A percentile compares a stretch with the other conserved stretches of the same genome.
Evolutionary conservation across 2,797 vertebrate genomes (phyloP).

Genomic region (Hyperoplus immaculatus): DNA sequence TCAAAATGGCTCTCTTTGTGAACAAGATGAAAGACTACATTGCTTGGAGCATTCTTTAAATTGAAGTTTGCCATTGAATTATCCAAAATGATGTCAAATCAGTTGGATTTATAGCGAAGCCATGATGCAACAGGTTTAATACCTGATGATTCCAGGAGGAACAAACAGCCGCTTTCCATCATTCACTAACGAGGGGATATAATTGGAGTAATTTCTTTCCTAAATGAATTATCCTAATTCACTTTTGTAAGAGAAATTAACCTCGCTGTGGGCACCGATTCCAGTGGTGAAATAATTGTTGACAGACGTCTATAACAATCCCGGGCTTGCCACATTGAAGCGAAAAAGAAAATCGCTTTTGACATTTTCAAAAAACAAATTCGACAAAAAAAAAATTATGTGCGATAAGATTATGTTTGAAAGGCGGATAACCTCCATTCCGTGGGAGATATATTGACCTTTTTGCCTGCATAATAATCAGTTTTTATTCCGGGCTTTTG

Average conservation of each 20-base stretch:
- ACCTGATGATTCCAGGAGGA: conserved; percentile 74
- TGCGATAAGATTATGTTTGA: conserved; percentile 59
- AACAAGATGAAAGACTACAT: conserved; percentile 33
- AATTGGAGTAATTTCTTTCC: conserved; percentile 29
- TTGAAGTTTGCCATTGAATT: not conserved
- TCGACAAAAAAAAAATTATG: conserved; percentile 14
- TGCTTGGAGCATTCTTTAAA: not conserved
- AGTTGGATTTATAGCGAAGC: conserved; percentile 1
- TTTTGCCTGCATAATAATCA: conserved; percentile 61
- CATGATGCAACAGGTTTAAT: conserved; percentile 81
- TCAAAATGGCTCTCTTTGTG: conserved; percentile 56
- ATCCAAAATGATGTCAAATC: conserved; percentile 2
- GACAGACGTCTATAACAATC: conserved; percentile 45
- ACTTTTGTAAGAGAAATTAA: conserved; percentile 34
- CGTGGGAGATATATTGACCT: conserved; percentile 49
- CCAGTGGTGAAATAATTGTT: conserved; percentile 33
- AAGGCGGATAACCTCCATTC: conserved; percentile 55
- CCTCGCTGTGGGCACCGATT: conserved; percentile 7
- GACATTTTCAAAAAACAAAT: conserved; percentile 59
- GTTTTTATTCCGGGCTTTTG: conserved; percentile 30
- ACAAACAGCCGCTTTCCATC: conserved; percentile 21
- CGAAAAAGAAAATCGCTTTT: conserved; percentile 26
- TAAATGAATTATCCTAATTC: conserved; percentile 33
- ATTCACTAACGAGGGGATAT: conserved; percentile 23
- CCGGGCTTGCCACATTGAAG: conserved; percentile 40